Evolutionary conservation across 2,888 invertebrate species (phyloP), one percentile per base, ranked within the genome.

Genomic region (Glyphotaelius pellucidus): DNA sequence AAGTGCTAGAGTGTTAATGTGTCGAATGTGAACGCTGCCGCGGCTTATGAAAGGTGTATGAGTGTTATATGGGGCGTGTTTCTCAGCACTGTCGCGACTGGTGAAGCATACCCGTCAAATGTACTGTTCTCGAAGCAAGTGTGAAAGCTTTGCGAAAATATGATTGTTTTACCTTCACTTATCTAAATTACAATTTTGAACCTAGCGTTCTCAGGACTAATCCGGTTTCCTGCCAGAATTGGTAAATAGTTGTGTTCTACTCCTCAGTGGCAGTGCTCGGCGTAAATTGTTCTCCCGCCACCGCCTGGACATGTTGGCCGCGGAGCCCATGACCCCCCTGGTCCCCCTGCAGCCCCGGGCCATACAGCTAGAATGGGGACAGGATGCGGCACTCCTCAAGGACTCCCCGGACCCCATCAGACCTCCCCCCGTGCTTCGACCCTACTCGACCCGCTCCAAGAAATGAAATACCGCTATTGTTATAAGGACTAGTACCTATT

Each of bases 271-370:
- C 19, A 95, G 96, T 9, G 96, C 95, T 92, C 95, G 96, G 0
- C 95, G 96, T 11, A 96, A 96, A 94, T 93, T 96, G 91, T 96
- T 95, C 94, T 96, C 96, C 1, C 96, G 96, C 0, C 95, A 96
- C 15, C 80, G 86, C 38, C 67, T 93, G 52, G 93, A 93, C 79
- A 93, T 93, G 89, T 80, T 89, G 67, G 93, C 93, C 2, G 95
- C 95, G 0, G 96, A 96, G 93, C 95, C 96, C 0, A 93, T 89
- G n/a, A 89, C 32, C 42, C 47, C 67, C 30, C 15, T 85, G 42
- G 38, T 42, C 12, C n/a, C 38, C 12, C 38, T 38, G 35, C 31
- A n/a, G 67, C 79, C 35, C 14, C 52, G 15, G 30, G 52, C 80
- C 80, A 90, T 35, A 42, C 86, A 25, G 38, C 86, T 38, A 30